Evolutionary conservation across 2,113 vertebrate species (phyloP), one percentile per base, ranked within the genome.

Genomic region (Oreotragus oreotragus): DNA sequence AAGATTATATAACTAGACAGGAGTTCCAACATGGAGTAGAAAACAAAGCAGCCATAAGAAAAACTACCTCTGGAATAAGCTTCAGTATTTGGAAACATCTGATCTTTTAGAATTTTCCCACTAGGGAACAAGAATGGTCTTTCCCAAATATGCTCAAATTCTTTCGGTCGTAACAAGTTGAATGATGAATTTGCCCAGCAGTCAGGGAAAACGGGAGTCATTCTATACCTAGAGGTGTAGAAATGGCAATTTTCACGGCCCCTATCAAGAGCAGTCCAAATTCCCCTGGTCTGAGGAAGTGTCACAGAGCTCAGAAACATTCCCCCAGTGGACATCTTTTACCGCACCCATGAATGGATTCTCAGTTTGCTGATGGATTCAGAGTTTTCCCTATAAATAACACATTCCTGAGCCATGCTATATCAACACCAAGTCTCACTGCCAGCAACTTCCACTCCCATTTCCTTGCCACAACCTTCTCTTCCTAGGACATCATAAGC

Each of bases 261-360:
- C 53, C 93, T 57, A 83, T 64, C 58, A 89, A 23, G 49, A 84
- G 79, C 13, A 76, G 47, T 97, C 4, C 28, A 43, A 96, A 97
- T 97, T 97, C 97, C 98, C 86, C 84, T 11, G 33, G 66, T n/a
- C 79, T 23, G 39, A 94, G 51, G 86, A 83, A 93, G 84, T 79
- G 43, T 96, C 97, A 86, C 58, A 39, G 88, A 33, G 36, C 0
- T 55, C 64, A 93, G 89, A 96, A 88, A 77, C n/a, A 30, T 23
- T 79, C 88, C 93, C 57, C 36, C 73, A 97, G 62, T 16, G 70
- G 96, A 64, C 89, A 98, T 96, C 97, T 97, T 96, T 1, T 25
- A 94, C 92, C 92, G 87, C 96, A 47, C 47, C 7, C 90, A 97
- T 98, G 98, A 98, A 98, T 98, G 97, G 96, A 93, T 73, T 84